phyloP scores from a whole-genome alignment of 2,888 invertebrate genomes.

The Ashinkailepas kermadecensis region DNA sequence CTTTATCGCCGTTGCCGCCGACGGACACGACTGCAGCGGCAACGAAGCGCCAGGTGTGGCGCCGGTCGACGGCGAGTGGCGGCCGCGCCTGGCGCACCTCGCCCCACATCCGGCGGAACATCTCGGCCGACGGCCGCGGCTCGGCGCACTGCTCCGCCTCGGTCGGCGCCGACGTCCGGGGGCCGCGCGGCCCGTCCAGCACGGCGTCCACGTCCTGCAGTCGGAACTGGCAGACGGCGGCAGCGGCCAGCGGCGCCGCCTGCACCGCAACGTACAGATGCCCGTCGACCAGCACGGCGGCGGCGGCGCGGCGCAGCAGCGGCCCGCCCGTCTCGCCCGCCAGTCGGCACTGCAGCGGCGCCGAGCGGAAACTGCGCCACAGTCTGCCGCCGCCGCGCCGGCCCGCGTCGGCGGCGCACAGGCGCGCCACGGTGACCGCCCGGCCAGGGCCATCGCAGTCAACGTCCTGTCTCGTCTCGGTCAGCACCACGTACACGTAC shows the following conservation, averaged over 20 bases:
- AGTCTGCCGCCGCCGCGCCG: conserved; percentile 56
- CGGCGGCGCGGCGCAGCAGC: conserved; percentile 73
- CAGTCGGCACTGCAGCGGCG: conserved; percentile 71
- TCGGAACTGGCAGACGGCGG: conserved; percentile 85
- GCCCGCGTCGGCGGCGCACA: conserved; percentile 81
- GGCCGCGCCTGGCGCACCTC: background rate
- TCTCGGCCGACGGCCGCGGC: background rate
- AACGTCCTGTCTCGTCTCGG: conserved; percentile 66
- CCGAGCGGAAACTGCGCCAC: conserved; percentile 85
- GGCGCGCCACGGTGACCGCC: conserved; percentile 74
- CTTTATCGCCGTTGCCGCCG: background rate
- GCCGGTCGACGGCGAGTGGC: background rate
- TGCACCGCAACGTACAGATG: background rate
- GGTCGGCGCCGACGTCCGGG: background rate
- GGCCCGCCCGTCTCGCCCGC: conserved; percentile 72
- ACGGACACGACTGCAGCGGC: background rate
- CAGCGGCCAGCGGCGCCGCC: conserved; percentile 59
- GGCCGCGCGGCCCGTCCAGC: conserved; percentile 60
- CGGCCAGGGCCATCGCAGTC: conserved; percentile 91
- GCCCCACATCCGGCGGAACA: background rate
- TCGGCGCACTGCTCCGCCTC: background rate
- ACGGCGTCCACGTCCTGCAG: conserved; percentile 69
- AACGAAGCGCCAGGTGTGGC: background rate
- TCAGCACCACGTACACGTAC: conserved; percentile 82
- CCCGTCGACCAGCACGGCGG: conserved; percentile 66